Percentiles rank a stretch among this genome's conserved stretches.
These are phyloP conservation scores for Babylonia areolata DNA, from an alignment of 1,140 invertebrate genomes.

Conservation along the genomic window DNA sequence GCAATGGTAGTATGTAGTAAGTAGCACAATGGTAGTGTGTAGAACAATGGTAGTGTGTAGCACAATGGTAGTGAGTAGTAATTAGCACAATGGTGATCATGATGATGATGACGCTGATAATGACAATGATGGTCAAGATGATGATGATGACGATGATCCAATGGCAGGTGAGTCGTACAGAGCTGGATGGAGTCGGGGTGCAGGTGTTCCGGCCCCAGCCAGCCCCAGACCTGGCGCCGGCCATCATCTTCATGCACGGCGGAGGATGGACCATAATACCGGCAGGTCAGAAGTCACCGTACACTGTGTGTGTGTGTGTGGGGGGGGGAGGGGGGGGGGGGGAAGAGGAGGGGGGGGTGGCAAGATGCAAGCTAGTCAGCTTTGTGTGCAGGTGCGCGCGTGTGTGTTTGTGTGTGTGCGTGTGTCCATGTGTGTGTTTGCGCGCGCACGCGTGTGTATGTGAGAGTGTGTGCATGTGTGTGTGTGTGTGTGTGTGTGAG, in stretches of 20 bases:
- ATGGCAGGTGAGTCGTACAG: slow-evolving; percentile 40
- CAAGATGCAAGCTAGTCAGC: no score
- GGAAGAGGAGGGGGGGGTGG: background rate
- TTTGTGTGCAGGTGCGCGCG: no score
- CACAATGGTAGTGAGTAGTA: background rate
- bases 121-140: no score
- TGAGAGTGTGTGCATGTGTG: background rate
- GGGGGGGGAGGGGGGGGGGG: background rate
- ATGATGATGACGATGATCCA: background rate
- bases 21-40: background rate
- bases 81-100: no score
- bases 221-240: slow-evolving; percentile 16
- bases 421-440: no score
- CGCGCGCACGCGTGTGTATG: no score
- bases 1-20: background rate
- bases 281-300: slow-evolving; percentile 33
- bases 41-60: background rate
- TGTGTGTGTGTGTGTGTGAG: background rate
- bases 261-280: slow-evolving; percentile 46
- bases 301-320: background rate
- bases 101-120: no score
- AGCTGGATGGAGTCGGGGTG: slow-evolving; percentile 49
- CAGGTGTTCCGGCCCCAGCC: slow-evolving; percentile 42
- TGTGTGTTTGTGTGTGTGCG: no score
- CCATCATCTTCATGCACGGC: slow-evolving; percentile 48